A percentile compares a stretch with the other conserved stretches of the same genome.
Conservation (phyloP, 2,113 vertebrate genomes). For the Gavialis gangeticus region DNA sequence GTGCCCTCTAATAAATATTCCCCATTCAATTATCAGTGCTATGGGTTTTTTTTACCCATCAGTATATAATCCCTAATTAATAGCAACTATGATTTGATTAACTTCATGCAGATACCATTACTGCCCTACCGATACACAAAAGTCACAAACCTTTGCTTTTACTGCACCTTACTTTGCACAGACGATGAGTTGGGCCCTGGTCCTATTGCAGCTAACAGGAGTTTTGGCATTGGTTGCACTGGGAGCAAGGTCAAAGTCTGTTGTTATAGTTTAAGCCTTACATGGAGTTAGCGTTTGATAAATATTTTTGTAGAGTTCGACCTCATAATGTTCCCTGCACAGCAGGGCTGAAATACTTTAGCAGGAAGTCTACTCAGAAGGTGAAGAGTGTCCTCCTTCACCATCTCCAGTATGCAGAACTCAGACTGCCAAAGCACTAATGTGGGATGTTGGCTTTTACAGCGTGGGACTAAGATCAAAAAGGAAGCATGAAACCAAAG, state of each 20-base stretch:
- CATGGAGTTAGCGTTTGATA: not conserved
- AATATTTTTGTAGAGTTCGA: slow-evolving; percentile 27
- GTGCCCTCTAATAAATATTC: not conserved
- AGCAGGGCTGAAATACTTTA: not conserved
- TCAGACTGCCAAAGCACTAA: slow-evolving; percentile 51
- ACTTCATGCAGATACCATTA: not conserved
- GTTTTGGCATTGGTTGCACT: slow-evolving; percentile 3
- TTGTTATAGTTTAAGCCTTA: not conserved
- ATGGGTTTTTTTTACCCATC: not conserved
- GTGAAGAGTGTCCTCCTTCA: not conserved
- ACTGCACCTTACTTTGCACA: not conserved
- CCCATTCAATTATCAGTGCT: not conserved
- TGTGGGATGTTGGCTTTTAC: slow-evolving; percentile 24
- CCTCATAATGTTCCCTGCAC: not conserved
- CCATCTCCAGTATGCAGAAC: not conserved
- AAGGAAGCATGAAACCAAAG: slow-evolving; percentile 56
- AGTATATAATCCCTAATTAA: fast-evolving
- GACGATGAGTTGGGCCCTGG: not conserved
- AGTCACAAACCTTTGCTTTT: not conserved
- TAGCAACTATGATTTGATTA: not conserved
- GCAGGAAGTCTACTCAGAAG: slow-evolving; percentile 39
- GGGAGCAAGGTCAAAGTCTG: not conserved
- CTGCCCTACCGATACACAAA: not conserved
- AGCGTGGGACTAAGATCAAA: slow-evolving; percentile 21
- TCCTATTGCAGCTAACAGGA: not conserved